Evolutionary conservation across 1,140 invertebrate genomes (phyloP), one percentile per base, ranked within the genome.

Genomic region (Helicoverpa armigera): DNA sequence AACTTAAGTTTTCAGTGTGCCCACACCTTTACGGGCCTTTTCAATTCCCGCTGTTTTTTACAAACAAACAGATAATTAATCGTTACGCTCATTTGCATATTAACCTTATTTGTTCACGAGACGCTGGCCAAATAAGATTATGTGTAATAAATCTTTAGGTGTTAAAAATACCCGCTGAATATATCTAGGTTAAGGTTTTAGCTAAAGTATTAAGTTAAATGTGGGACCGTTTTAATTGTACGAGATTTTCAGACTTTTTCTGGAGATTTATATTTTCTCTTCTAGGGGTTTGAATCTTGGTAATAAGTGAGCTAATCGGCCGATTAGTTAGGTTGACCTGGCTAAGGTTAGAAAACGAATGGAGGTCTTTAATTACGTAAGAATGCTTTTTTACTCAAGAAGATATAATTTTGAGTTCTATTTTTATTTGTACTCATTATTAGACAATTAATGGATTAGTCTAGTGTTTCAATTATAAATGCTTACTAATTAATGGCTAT

Each of bases 11-110:
- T 16, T 7, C n/a, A 69, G 13, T 70, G 5, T 76, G n/a, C 11
- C 14, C 43, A 29, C 73, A 51, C 43, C 61, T 54, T 80, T 51
- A 70, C 80, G 48, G 69, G 82, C 82, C 76, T 82, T 85, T 85
- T 84, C 82, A 83, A 87, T 82, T 83, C 69, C 51, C 12, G 58
- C 50, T 83, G 31, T 79, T 88, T 86, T 86, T 83, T 78, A 73
- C 70, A 48, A 56, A 56, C 48, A 61, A 83, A 80, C 76, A 84
- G 81, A 86, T 86, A 87, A 88, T 88, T 87, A 88, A 88, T 88
- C 87, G 82, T 51, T 43, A 63, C 82, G 80, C 82, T 88, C 83
- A 88, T 88, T 88, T 87, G 83, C 87, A 84, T 63, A 76, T 63
- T 51, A 63, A 48, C 35, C 73, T 63, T 74, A 63, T 76, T 76